Percentiles rank a stretch among this genome's conserved stretches.
Conservation (phyloP, 1,140 invertebrate genomes). For the Brachionus paranguensis region DNA sequence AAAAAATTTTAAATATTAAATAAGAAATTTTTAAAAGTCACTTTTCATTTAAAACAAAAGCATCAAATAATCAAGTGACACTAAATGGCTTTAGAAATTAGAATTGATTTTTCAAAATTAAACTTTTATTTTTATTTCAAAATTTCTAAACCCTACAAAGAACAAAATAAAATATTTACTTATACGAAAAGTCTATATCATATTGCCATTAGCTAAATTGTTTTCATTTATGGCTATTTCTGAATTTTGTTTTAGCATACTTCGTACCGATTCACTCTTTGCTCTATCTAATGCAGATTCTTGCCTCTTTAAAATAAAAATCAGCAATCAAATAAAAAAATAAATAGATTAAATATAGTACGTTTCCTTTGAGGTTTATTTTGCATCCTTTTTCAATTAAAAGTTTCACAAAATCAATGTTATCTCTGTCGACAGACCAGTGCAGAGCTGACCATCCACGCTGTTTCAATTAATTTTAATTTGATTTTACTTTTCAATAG, state of each 20-base stretch:
- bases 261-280: slow-evolving; percentile 37
- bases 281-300: slow-evolving; percentile 36
- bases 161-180: background rate
- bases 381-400: slow-evolving; percentile 45
- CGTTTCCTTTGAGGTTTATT: slow-evolving; percentile 36
- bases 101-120: background rate
- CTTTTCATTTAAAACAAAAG: background rate
- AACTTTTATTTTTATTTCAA: background rate
- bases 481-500: background rate
- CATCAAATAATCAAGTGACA: background rate
- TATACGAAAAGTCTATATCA: background rate
- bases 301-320: background rate
- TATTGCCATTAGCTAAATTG: background rate
- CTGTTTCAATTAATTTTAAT: slow-evolving; percentile 43
- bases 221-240: background rate
- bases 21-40: background rate
- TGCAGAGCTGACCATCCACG: slow-evolving; percentile 55
- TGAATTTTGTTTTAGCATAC: slow-evolving; percentile 22
- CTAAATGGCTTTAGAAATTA: background rate
- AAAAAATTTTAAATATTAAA: background rate
- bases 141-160: background rate
- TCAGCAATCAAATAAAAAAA: background rate
- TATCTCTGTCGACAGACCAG: slow-evolving; percentile 53
- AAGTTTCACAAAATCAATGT: slow-evolving; percentile 50
- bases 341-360: background rate